phyloP scores from a whole-genome alignment of 2,888 invertebrate genomes.

The Aelia acuminata region DNA sequence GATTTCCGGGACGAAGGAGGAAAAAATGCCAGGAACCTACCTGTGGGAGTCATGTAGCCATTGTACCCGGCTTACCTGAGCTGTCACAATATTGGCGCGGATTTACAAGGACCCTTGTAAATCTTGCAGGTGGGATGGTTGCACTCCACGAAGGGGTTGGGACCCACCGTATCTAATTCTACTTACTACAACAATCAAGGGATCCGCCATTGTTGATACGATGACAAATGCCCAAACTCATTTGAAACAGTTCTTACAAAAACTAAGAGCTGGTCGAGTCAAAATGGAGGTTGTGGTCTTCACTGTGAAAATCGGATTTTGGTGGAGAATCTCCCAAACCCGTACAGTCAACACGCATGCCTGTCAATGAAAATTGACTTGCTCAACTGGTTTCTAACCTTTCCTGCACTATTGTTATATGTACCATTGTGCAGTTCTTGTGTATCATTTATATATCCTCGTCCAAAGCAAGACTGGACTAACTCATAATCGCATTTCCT shows the following conservation, averaged over 20 bases:
- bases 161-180: slow-evolving; percentile 10
- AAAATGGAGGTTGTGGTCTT: not conserved
- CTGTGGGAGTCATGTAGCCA: not conserved
- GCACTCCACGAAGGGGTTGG: not conserved
- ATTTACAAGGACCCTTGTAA: slow-evolving; percentile 11
- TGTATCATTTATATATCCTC: too few species aligned
- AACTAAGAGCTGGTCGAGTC: not conserved
- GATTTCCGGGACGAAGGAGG: not conserved
- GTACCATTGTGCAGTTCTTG: too few species aligned
- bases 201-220: not conserved
- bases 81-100: slow-evolving; percentile 38
- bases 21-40: not conserved
- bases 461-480: too few species aligned
- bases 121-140: not conserved
- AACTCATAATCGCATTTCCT: too few species aligned
- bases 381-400: not conserved
- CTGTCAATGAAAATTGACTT: not conserved
- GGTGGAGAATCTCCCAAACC: not conserved
- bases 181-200: not conserved
- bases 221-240: not conserved
- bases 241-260: not conserved
- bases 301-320: not conserved
- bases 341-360: not conserved
- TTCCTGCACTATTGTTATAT: too few species aligned
- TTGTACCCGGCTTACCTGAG: not conserved